Evolutionary conservation across 1,140 invertebrate species (phyloP).

Genomic region (Dryas iulia): DNA sequence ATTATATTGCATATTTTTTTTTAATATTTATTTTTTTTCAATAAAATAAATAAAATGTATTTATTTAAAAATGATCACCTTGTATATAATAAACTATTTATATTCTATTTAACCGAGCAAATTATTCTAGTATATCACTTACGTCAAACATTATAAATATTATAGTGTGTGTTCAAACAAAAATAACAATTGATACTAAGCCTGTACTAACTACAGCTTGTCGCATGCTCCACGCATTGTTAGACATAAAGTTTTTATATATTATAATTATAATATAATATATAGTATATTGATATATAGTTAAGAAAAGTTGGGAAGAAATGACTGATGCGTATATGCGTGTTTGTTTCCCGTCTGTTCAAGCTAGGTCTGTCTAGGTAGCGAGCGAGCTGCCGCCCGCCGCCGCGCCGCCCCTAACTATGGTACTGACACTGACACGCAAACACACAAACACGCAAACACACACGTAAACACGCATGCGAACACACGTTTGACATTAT

Average conservation of each 20-base stretch:
- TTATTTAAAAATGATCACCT: too few species aligned
- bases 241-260: neutral
- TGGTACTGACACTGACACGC: constrained; percentile 65
- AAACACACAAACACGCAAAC: constrained; percentile 30
- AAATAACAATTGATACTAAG: neutral
- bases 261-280: constrained; percentile 5
- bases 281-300: constrained; percentile 22
- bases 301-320: constrained; percentile 61
- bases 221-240: constrained; percentile 4
- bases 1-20: too few species aligned
- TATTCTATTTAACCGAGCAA: neutral
- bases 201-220: constrained; percentile 5
- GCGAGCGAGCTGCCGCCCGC: constrained; percentile 75
- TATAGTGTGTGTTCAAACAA: constrained; percentile 1
- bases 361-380: constrained; percentile 80
- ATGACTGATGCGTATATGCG: constrained; percentile 79
- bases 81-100: neutral
- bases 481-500: constrained; percentile 39
- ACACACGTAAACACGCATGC: constrained; percentile 30
- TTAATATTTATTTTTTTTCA: too few species aligned
- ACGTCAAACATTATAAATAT: neutral
- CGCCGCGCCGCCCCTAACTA: constrained; percentile 69
- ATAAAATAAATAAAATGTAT: too few species aligned
- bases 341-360: constrained; percentile 77
- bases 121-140: neutral